Base-by-base conservation (phyloP, 1,140 invertebrate species). In the Apis laboriosa region DNA sequence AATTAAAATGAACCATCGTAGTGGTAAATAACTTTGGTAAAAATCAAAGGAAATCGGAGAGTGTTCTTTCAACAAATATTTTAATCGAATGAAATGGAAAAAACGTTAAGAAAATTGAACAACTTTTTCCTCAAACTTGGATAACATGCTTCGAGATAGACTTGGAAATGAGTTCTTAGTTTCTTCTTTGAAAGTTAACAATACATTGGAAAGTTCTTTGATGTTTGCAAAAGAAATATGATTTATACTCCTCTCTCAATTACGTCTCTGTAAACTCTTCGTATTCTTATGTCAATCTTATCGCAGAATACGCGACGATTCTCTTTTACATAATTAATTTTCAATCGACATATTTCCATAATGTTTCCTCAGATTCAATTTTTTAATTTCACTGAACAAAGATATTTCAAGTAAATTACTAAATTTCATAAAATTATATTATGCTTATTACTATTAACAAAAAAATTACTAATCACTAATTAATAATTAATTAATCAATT, bases 61-160 rank as follows among this genome's bases (percentile, higher is more conserved):
- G 43, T 19, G 13, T n/a, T 66, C 5, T 19, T 1, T 43, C 34
- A 3, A 34, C 7, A 77, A 77, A 43, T 77, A 56, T 67, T 55
- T 77, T 51, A 51, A 61, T 61, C 53, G 58, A 75, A 21, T 60
- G 19, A 70, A 60, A 61, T 51, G 15, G 24, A 3, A 21, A 55
- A n/a, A 68, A 78, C n/a, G 64, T 21, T 55, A 64, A 7, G 24
- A 24, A 75, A 77, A 77, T 77, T 49, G 55, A 24, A 58, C 15
- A 28, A 78, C 34, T 58, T 70, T 78, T 60, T 51, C 17, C 34
- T 51, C 9, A 1, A 51, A 78, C 34, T 60, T 28, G 17, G 34
- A 51, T 2, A 49, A 19, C 13, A 19, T 17, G 19, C 51, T 2
- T 13, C 21, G 9, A 43, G 53, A 24, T 53, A n/a, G 43, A 77